Evolutionary conservation across 2,113 vertebrate species (phyloP).

Genomic region (Platysteira castanea): DNA sequence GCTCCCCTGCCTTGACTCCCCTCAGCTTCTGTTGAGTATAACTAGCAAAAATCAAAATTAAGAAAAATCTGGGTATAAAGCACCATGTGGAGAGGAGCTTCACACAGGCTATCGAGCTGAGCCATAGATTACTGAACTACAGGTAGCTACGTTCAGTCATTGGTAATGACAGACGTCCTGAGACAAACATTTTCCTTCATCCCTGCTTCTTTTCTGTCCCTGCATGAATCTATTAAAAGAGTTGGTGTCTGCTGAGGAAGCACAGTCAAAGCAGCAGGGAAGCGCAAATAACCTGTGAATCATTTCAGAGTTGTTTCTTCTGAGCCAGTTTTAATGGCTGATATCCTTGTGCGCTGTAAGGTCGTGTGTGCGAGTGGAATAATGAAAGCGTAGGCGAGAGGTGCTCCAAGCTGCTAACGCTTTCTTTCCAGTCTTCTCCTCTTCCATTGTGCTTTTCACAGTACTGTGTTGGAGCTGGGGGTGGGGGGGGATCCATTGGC

Average conservation of each 20-base stretch:
- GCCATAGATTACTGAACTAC: background rate
- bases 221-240: constrained; percentile 18
- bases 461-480: background rate
- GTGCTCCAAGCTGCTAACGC: background rate
- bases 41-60: constrained; percentile 10
- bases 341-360: background rate
- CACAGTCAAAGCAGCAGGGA: background rate
- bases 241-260: constrained; percentile 22
- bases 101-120: background rate
- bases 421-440: background rate
- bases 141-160: background rate
- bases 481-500: background rate
- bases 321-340: background rate
- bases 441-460: constrained; percentile 1
- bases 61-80: background rate
- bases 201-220: background rate
- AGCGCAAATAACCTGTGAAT: constrained; percentile 37
- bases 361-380: background rate
- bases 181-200: constrained; percentile 14
- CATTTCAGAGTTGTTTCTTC: background rate
- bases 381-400: background rate
- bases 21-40: background rate
- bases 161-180: background rate
- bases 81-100: background rate
- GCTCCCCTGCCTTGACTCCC: background rate